Evolutionary conservation across 2,888 invertebrate genomes (phyloP).

Genomic region (Microctonus hyperodae): DNA sequence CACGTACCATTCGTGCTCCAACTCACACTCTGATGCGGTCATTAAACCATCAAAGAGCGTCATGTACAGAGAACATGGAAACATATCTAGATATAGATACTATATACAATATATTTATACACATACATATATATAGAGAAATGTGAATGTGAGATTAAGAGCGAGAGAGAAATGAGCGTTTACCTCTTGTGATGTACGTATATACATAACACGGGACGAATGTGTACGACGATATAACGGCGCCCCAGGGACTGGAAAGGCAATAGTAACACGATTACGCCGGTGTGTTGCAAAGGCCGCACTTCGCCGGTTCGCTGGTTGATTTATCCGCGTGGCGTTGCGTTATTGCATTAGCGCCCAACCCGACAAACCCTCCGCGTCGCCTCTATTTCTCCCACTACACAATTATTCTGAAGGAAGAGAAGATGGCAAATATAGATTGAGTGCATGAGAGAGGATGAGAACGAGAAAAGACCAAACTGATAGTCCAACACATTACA

Average conservation of each 20-base stretch:
- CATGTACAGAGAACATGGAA: too few species aligned
- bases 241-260: slow-evolving; percentile 51
- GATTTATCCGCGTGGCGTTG: slow-evolving; percentile 58
- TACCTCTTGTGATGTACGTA: neutral
- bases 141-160: neutral
- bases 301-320: slow-evolving; percentile 50
- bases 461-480: neutral
- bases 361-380: slow-evolving; percentile 36
- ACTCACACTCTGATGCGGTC: neutral
- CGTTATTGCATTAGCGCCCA: slow-evolving; percentile 61
- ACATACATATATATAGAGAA: neutral
- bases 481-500: neutral
- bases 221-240: slow-evolving; percentile 50
- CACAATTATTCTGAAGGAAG: slow-evolving; percentile 13
- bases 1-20: neutral
- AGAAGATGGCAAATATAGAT: neutral
- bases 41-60: neutral
- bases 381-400: slow-evolving; percentile 20
- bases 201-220: neutral
- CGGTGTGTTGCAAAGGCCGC: slow-evolving; percentile 35
- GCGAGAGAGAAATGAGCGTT: neutral
- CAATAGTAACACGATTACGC: slow-evolving; percentile 57
- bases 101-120: too few species aligned
- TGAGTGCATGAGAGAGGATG: neutral
- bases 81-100: too few species aligned